These are phyloP conservation scores for Lethrus apterus DNA, from an alignment of 1,140 invertebrate species.

Conservation along the genomic window DNA sequence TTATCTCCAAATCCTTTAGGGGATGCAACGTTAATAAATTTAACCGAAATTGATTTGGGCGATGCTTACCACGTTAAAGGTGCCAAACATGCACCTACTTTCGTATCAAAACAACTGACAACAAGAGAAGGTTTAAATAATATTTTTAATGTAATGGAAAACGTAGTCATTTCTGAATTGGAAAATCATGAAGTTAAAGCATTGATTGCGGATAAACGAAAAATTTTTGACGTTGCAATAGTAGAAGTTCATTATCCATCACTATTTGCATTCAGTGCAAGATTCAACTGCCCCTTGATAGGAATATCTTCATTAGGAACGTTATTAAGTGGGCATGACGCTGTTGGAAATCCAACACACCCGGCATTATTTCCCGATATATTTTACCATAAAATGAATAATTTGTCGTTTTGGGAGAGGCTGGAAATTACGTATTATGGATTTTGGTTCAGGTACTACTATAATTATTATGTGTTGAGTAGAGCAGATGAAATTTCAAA, in stretches of 20 bases:
- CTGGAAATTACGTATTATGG: constrained; percentile 23
- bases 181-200: constrained; percentile 34
- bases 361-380: constrained; percentile 40
- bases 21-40: constrained; percentile 27
- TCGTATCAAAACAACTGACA: constrained; percentile 4
- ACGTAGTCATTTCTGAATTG: constrained; percentile 19
- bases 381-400: constrained; percentile 29
- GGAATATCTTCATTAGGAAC: constrained; percentile 21
- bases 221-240: constrained; percentile 32
- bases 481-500: constrained; percentile 10
- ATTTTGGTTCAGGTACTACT: constrained; percentile 27
- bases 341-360: constrained; percentile 39
- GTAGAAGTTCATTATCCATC: constrained; percentile 27
- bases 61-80: constrained; percentile 8
- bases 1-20: constrained; percentile 37
- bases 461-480: constrained; percentile 22
- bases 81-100: neutral
- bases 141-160: constrained; percentile 12
- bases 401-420: constrained; percentile 37
- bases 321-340: constrained; percentile 13
- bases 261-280: constrained; percentile 22
- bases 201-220: constrained; percentile 26
- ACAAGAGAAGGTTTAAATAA: neutral
- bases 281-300: constrained; percentile 29
- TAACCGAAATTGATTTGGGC: constrained; percentile 33